Percentiles rank a stretch among this genome's conserved stretches.
Conservation (phyloP, 2,797 vertebrate species). For the Pogonophryne albipinna region DNA sequence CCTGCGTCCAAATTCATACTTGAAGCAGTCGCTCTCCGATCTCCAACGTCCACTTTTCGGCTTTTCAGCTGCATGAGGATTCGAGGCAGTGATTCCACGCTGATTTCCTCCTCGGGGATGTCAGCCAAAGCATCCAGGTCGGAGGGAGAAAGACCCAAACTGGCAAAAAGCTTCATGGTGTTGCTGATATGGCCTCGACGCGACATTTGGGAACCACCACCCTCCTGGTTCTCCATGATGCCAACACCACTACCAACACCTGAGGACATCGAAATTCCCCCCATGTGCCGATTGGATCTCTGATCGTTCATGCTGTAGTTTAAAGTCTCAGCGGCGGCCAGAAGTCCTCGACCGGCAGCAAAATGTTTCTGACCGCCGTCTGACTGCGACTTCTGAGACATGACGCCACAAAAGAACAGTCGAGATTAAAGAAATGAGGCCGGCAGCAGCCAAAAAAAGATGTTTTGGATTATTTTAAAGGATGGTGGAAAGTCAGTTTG, state of each 20-base stretch:
- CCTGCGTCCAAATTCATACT: slow-evolving; percentile 70
- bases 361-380: slow-evolving; percentile 82
- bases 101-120: slow-evolving; percentile 86
- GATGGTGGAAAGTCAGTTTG: background rate
- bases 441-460: slow-evolving; percentile 21
- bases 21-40: slow-evolving; percentile 66
- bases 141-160: slow-evolving; percentile 85
- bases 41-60: slow-evolving; percentile 74
- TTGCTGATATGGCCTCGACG: slow-evolving; percentile 76
- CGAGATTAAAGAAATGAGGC: slow-evolving; percentile 63
- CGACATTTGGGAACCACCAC: slow-evolving; percentile 65
- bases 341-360: slow-evolving; percentile 83
- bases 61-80: slow-evolving; percentile 88
- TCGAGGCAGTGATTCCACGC: slow-evolving; percentile 85
- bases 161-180: slow-evolving; percentile 87
- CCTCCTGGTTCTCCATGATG: slow-evolving; percentile 69
- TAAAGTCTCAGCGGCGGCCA: slow-evolving; percentile 85
- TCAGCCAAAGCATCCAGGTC: slow-evolving; percentile 85
- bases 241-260: slow-evolving; percentile 60
- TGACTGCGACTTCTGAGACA: slow-evolving; percentile 84
- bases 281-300: slow-evolving; percentile 70
- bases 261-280: slow-evolving; percentile 63
- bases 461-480: background rate
- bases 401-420: slow-evolving; percentile 60
- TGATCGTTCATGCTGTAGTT: slow-evolving; percentile 84